Conservation (phyloP, 2,888 invertebrate genomes). For the Sarcophaga subvicina region DNA sequence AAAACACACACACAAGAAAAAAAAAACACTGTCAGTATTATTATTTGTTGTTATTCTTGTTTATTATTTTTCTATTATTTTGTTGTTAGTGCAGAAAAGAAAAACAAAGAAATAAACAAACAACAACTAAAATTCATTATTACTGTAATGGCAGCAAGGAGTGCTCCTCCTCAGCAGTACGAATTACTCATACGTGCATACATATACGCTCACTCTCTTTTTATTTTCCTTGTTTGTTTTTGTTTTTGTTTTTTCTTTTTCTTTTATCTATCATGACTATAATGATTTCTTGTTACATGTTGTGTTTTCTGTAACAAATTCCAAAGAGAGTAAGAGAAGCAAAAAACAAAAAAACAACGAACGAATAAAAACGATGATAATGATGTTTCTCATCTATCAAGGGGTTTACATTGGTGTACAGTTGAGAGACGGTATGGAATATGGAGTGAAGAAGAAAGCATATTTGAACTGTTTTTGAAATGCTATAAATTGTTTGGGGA, state of each 20-base stretch:
- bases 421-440: not conserved
- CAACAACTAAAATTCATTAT: no score
- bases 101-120: no score
- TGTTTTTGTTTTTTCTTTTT: not conserved
- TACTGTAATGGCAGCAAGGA: no score
- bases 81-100: no score
- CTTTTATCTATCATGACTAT: slow-evolving; percentile 7
- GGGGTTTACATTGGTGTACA: slow-evolving; percentile 1
- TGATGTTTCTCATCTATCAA: slow-evolving; percentile 23
- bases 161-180: no score
- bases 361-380: slow-evolving; percentile 7
- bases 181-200: no score
- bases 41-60: not conserved
- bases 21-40: not conserved
- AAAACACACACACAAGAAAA: not conserved
- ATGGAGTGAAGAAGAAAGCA: slow-evolving; percentile 6
- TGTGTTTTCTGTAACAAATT: not conserved
- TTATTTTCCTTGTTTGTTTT: not conserved
- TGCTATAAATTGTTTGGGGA: slow-evolving; percentile 59
- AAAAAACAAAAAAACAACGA: not conserved
- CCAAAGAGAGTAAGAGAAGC: not conserved
- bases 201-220: not conserved
- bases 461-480: slow-evolving; percentile 58
- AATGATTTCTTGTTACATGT: slow-evolving; percentile 8
- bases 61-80: not conserved